A percentile compares a stretch with the other conserved stretches of the same genome.
These are phyloP conservation scores for Asteroscopus sphinx DNA, from an alignment of 2,888 invertebrate genomes.

Conservation along the genomic window DNA sequence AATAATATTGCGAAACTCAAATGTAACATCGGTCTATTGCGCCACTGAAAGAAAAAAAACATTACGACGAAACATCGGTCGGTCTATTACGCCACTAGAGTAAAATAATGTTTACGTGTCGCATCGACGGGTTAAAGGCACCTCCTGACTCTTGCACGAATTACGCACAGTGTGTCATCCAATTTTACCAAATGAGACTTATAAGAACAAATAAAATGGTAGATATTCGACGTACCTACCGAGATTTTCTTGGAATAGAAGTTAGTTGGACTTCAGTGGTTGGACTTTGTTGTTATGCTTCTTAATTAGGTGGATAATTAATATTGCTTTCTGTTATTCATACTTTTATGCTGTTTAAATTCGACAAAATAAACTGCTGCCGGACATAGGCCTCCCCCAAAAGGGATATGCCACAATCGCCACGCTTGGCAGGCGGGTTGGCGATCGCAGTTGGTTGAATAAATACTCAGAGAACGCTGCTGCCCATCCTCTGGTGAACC, in stretches of 20 bases:
- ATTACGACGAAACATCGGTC: too few species aligned
- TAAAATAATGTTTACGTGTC: neutral
- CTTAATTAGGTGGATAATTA: slow-evolving; percentile 15
- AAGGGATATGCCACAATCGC: too few species aligned
- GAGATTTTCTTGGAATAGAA: slow-evolving; percentile 63
- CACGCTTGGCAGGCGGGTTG: too few species aligned
- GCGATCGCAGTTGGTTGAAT: too few species aligned
- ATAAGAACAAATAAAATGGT: slow-evolving; percentile 58
- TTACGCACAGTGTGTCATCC: slow-evolving; percentile 81
- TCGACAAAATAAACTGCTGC: too few species aligned
- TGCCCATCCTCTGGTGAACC: too few species aligned
- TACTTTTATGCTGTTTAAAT: too few species aligned
- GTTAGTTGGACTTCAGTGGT: slow-evolving; percentile 3
- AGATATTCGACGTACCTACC: slow-evolving; percentile 56
- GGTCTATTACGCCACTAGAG: slow-evolving; percentile 24
- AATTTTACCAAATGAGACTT: slow-evolving; percentile 66
- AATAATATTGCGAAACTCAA: slow-evolving; percentile 10
- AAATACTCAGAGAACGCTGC: too few species aligned
- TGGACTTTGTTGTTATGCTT: slow-evolving; percentile 1
- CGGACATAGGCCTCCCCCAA: too few species aligned
- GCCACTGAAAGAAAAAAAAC: slow-evolving; percentile 12
- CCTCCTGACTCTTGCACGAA: slow-evolving; percentile 58
- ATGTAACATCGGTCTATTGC: slow-evolving; percentile 11
- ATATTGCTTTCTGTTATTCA: too few species aligned
- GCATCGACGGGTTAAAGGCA: slow-evolving; percentile 69